A percentile compares a stretch with the other conserved stretches of the same genome.
Conservation (phyloP, 2,888 invertebrate species). For the Oligia strigilis region DNA sequence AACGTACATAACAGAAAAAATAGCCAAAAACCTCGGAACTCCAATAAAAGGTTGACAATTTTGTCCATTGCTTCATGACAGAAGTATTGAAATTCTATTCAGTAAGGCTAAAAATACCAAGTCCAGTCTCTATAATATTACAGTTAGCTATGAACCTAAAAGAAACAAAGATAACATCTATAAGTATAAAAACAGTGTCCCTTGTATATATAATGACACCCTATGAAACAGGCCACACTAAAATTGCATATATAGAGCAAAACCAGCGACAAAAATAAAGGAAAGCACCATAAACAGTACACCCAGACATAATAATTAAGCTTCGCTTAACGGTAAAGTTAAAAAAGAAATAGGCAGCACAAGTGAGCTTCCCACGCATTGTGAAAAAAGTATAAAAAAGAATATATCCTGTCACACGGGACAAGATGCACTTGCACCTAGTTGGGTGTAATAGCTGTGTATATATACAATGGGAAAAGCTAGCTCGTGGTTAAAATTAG, state of each 20-base stretch:
- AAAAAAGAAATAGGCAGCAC: slow-evolving; percentile 59
- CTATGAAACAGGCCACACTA: slow-evolving; percentile 10
- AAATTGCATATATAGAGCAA: slow-evolving; percentile 29
- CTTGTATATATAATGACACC: slow-evolving; percentile 12
- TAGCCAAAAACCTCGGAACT: too few species aligned
- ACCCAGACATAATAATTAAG: slow-evolving; percentile 55
- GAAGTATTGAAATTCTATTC: too few species aligned
- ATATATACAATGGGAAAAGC: slow-evolving; percentile 19
- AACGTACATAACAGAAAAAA: too few species aligned
- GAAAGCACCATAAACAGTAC: slow-evolving; percentile 30
- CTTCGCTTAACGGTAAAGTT: slow-evolving; percentile 57
- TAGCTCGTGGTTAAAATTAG: slow-evolving; percentile 20
- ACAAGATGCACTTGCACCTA: slow-evolving; percentile 33
- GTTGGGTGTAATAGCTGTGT: slow-evolving; percentile 31
- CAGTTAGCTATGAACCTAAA: neutral
- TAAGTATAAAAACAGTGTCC: neutral
- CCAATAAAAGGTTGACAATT: too few species aligned
- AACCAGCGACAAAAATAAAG: slow-evolving; percentile 29
- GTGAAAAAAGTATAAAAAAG: slow-evolving; percentile 50
- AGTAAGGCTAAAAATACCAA: neutral
- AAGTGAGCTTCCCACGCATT: slow-evolving; percentile 65
- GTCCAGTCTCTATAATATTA: neutral
- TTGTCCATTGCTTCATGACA: too few species aligned
- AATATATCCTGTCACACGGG: slow-evolving; percentile 67
- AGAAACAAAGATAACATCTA: too few species aligned